Evolutionary conservation across 2,888 invertebrate genomes (phyloP), one percentile per base, ranked within the genome.

Genomic region (Lithophane leautieri): DNA sequence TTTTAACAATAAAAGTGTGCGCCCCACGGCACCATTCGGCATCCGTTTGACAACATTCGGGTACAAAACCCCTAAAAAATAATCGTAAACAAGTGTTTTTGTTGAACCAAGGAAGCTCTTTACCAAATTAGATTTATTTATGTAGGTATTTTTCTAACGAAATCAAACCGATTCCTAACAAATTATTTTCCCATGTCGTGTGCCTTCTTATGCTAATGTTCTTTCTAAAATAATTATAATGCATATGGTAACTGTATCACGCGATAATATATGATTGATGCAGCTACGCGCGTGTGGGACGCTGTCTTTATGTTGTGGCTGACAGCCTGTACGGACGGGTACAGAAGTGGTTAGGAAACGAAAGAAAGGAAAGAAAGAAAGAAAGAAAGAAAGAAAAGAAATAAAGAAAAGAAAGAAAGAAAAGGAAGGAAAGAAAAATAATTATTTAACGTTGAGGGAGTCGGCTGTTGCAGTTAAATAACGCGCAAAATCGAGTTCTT

Each of bases 251-350:
- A 89, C 90, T 91, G 90, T 92, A 89, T 87, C 89, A 85, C 85
- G 81, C 89, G 94, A 94, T 94, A 94, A 92, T 92, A 22, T 68
- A 87, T 95, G 95, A 95, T 94, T 90, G 95, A 95, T 95, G 74
- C 28, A 75, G 73, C 50, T 81, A 79, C 82, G 85, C 58, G 92
- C 90, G 94, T 93, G 94, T 94, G 94, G 94, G 87, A 85, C 68
- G 85, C 52, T 65, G 69, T 60, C 72, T 62, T 66, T 70, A 52
- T 63, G 52, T 52, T 25, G 54, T 65, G 34, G 22, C 4, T 56
- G 77, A 70, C 54, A 19, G 42, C 7, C 1, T 12, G 84, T 65
- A 82, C 70, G 7, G 50, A 4, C 4, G 62, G 0, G 28, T 9
- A 4, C 70, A 76, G 1, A 78, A 78, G 67, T 78, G 56, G n/a